Conservation (phyloP, 2,797 vertebrate species). For the Chaenodraco wilsoni region DNA sequence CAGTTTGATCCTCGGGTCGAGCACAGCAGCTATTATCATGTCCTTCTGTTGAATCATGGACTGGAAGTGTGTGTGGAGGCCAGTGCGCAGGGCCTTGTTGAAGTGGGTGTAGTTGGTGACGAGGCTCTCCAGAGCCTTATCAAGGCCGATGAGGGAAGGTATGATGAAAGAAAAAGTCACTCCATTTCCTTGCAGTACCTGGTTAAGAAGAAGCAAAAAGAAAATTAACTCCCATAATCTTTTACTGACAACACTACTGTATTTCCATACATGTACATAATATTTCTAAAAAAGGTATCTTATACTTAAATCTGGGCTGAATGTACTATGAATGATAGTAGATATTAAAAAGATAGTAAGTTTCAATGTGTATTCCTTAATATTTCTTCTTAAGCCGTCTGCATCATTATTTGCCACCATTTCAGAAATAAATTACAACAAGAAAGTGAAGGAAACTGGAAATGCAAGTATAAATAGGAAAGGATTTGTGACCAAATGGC, state of each 20-base stretch:
- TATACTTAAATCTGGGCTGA: neutral
- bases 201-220: neutral
- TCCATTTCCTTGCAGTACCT: constrained; percentile 80
- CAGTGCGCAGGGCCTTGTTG: constrained; percentile 76
- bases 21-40: constrained; percentile 77
- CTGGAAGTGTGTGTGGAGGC: constrained; percentile 78
- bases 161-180: constrained; percentile 78
- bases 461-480: neutral
- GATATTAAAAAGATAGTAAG: neutral
- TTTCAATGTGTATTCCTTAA: neutral
- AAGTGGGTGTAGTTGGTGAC: constrained; percentile 78
- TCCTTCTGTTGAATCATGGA: constrained; percentile 76
- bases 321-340: neutral
- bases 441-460: neutral
- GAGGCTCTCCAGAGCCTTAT: constrained; percentile 74
- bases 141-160: constrained; percentile 78
- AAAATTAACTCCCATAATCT: neutral
- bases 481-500: neutral
- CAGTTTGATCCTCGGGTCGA: constrained; percentile 83
- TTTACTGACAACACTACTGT: neutral
- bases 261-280: neutral
- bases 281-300: neutral
- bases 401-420: neutral
- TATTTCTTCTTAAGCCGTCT: neutral
- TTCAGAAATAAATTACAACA: neutral